Percentiles rank a stretch among this genome's conserved stretches.
These are phyloP conservation scores for Phania funesta DNA, from an alignment of 2,888 invertebrate genomes.

Conservation along the genomic window DNA sequence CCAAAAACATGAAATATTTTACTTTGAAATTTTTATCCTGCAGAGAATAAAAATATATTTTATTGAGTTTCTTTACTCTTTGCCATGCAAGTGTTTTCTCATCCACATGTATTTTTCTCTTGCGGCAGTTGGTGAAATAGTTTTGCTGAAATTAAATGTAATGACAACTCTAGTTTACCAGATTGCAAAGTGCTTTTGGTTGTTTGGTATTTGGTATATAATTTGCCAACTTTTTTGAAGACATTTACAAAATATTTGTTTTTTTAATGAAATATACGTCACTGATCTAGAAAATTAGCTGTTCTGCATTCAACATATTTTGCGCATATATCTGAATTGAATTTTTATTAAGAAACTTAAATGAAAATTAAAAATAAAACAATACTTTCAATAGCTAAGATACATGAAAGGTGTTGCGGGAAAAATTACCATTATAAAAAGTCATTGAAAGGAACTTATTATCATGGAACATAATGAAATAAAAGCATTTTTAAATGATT, in stretches of 20 bases:
- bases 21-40: conserved; percentile 49
- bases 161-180: conserved; percentile 88
- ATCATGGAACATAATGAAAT: too few relatives aligned
- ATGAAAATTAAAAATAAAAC: not conserved
- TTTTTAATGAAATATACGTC: not conserved
- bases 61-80: not conserved
- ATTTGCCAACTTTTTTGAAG: conserved; percentile 83
- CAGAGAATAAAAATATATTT: not conserved
- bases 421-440: too few relatives aligned
- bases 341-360: too few relatives aligned
- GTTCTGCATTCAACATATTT: too few relatives aligned
- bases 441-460: too few relatives aligned
- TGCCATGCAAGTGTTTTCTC: conserved; percentile 33
- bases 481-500: too few relatives aligned
- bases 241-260: too few relatives aligned
- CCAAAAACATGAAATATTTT: conserved; percentile 44
- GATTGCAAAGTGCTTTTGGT: conserved; percentile 91
- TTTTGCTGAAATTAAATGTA: conserved; percentile 91
- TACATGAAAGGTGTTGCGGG: too few relatives aligned
- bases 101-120: conserved; percentile 30
- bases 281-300: too few relatives aligned
- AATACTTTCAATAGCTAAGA: not conserved
- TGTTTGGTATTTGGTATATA: conserved; percentile 95
- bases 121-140: conserved; percentile 82
- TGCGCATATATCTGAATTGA: too few relatives aligned